These are phyloP conservation scores for Recurvirostra avosetta DNA, from an alignment of 2,113 vertebrate genomes.

Conservation along the genomic window DNA sequence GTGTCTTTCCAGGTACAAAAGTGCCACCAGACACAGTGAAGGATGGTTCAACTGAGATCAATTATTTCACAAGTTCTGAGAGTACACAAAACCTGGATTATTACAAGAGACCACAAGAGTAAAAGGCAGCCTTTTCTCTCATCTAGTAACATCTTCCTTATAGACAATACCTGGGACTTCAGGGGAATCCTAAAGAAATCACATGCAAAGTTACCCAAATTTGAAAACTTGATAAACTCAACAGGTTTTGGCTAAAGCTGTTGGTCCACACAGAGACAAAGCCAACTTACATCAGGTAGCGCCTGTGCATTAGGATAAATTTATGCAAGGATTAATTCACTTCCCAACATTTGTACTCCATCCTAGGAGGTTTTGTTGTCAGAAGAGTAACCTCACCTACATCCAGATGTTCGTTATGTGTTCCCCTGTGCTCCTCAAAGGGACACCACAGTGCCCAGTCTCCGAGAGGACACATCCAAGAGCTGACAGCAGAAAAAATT, in stretches of 20 bases:
- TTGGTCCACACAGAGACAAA: neutral
- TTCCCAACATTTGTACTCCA: neutral
- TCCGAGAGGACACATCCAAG: neutral
- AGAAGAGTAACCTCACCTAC: neutral
- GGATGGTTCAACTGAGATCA: too few species aligned
- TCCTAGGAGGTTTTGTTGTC: neutral
- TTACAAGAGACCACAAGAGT: neutral
- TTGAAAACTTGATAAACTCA: rapidly evolving
- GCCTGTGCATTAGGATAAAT: rapidly evolving
- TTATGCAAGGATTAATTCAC: neutral
- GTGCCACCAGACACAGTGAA: neutral
- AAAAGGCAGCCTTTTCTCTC: neutral
- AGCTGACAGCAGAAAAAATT: neutral
- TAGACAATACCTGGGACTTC: neutral
- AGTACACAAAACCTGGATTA: neutral
- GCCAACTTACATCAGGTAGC: neutral
- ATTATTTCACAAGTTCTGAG: neutral
- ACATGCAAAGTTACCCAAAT: neutral
- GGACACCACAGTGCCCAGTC: neutral
- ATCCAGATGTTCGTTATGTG: rapidly evolving
- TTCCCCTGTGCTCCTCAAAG: neutral
- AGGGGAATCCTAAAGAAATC: neutral
- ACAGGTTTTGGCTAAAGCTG: neutral
- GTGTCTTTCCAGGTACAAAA: neutral
- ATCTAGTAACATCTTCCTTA: neutral